Evolutionary conservation across 2,888 invertebrate genomes (phyloP).

Genomic region (Parelbella ahira): DNA sequence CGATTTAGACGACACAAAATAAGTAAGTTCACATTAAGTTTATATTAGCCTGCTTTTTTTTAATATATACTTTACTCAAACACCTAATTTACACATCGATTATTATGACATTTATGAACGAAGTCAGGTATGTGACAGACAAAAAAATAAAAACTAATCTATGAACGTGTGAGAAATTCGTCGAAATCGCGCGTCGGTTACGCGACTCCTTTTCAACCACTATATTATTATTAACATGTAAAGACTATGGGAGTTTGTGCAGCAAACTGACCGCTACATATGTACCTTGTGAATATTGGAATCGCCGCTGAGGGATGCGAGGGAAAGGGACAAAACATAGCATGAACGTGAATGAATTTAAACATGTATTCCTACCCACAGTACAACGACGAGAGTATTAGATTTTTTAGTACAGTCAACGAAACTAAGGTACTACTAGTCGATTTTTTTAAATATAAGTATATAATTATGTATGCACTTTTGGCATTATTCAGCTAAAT

Average conservation of each 20-base stretch:
- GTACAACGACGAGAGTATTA: slow-evolving; percentile 10
- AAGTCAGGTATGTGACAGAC: slow-evolving; percentile 55
- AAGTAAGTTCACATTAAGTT: slow-evolving; percentile 37
- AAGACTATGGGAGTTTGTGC: slow-evolving; percentile 12
- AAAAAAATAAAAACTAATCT: slow-evolving; percentile 50
- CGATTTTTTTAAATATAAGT: no score
- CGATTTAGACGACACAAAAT: slow-evolving; percentile 46
- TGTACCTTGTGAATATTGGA: slow-evolving; percentile 11
- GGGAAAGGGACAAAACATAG: slow-evolving; percentile 1
- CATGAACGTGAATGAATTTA: neutral
- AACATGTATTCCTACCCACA: slow-evolving; percentile 12
- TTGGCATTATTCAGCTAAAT: no score
- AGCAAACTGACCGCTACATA: neutral
- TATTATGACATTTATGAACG: slow-evolving; percentile 70
- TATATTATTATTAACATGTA: no score
- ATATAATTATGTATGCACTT: no score
- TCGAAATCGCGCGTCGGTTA: slow-evolving; percentile 1
- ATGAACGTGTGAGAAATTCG: slow-evolving; percentile 30
- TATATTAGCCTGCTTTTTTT: slow-evolving; percentile 27
- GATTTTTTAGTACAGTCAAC: no score
- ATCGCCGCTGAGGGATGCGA: slow-evolving; percentile 1
- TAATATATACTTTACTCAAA: slow-evolving; percentile 49
- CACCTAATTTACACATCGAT: slow-evolving; percentile 70
- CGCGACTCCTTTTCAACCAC: neutral
- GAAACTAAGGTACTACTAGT: no score